A percentile compares a stretch with the other conserved stretches of the same genome.
These are phyloP conservation scores for Calycopis cecrops DNA, from an alignment of 1,140 invertebrate species.

Conservation along the genomic window DNA sequence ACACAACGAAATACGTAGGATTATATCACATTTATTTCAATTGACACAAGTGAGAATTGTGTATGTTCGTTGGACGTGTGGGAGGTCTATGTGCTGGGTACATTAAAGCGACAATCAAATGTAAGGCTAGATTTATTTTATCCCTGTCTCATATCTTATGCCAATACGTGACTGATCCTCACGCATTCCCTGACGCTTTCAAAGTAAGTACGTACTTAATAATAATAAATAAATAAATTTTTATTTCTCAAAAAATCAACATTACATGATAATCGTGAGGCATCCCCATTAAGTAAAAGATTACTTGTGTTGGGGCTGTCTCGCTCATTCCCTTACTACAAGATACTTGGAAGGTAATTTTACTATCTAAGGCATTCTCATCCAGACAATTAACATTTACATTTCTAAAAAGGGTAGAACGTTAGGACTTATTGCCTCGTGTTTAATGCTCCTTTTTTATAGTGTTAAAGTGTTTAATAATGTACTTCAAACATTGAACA, in stretches of 20 bases:
- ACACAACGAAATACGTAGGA: constrained; percentile 9
- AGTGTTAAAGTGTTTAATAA: neutral
- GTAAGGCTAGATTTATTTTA: constrained; percentile 59
- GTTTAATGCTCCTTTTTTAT: no score
- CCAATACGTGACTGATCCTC: constrained; percentile 68
- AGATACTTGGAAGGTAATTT: constrained; percentile 7
- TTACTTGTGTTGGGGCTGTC: no score
- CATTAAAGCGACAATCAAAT: constrained; percentile 35
- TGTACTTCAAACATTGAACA: constrained; percentile 9
- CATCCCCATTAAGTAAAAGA: no score
- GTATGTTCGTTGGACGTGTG: constrained; percentile 25
- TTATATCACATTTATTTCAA: constrained; percentile 14
- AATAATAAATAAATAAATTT: no score
- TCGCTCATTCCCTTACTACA: no score
- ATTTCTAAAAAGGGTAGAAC: constrained; percentile 1
- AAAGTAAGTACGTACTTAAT: constrained; percentile 5
- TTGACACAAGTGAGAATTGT: constrained; percentile 12
- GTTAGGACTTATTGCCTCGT: neutral
- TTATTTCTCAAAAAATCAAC: no score
- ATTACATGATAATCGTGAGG: no score
- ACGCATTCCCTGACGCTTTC: constrained; percentile 42
- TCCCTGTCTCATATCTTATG: constrained; percentile 57
- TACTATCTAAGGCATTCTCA: constrained; percentile 1
- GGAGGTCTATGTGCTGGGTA: constrained; percentile 36
- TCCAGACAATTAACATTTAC: constrained; percentile 7